Conservation (phyloP, 2,797 vertebrate genomes). For the Parauchenoglanis punctatus region DNA sequence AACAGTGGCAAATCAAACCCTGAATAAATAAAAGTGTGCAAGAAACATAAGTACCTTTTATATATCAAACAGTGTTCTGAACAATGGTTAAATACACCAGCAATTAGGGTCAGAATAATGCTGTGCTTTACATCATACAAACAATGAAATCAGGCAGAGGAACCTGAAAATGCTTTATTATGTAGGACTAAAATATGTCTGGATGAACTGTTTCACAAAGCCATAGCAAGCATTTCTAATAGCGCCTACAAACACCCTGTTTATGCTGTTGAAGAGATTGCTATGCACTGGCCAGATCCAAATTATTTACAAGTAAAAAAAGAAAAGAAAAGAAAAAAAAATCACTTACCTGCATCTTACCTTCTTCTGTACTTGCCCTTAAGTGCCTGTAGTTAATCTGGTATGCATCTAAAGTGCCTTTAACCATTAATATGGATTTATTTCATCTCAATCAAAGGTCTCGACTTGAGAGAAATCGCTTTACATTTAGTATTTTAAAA, state of each 20-base stretch:
- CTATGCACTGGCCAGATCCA: not conserved
- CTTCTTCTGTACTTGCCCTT: too few relatives aligned
- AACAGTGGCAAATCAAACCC: not conserved
- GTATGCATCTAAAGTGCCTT: conserved; percentile 71
- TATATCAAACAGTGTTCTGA: not conserved
- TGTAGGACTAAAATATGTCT: not conserved
- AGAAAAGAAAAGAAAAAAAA: not conserved
- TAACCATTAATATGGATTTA: conserved; percentile 9
- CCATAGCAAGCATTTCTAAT: not conserved
- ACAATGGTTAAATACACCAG: not conserved
- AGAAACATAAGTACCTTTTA: not conserved
- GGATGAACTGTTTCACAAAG: not conserved
- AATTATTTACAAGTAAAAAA: conserved; percentile 12
- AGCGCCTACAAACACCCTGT: not conserved
- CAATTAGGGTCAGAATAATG: not conserved
- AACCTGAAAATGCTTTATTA: not conserved
- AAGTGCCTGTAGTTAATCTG: conserved; percentile 55
- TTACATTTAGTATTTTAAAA: not conserved
- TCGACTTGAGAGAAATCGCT: not conserved
- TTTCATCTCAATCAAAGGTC: not conserved
- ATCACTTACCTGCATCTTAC: not conserved
- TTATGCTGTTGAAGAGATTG: not conserved
- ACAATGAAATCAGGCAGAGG: not conserved
- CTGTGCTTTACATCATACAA: not conserved
- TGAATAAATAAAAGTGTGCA: conserved; percentile 8